phyloP scores from a whole-genome alignment of 2,888 invertebrate species.

The Cheilosia scutellata region DNA sequence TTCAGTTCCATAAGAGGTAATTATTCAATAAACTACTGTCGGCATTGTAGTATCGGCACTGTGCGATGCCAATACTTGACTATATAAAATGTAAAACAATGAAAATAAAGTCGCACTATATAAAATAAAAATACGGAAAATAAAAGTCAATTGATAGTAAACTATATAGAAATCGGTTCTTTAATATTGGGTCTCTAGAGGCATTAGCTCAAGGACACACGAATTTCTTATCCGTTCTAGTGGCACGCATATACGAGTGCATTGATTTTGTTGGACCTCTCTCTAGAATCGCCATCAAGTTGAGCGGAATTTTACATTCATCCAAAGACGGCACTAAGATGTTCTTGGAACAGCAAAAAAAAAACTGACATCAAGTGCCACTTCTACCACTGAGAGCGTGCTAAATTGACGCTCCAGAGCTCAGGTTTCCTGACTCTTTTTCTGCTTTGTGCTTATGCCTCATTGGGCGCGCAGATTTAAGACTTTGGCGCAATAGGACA shows the following conservation, averaged over 20 bases:
- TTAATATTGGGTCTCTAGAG: too few species aligned
- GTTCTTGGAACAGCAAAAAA: neutral
- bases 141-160: too few species aligned
- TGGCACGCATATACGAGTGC: neutral
- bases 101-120: too few species aligned
- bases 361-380: conserved; percentile 35
- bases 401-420: conserved; percentile 50
- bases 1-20: too few species aligned
- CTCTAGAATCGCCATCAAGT: neutral
- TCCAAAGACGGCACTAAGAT: neutral
- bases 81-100: too few species aligned
- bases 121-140: too few species aligned
- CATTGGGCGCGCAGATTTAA: conserved; percentile 58
- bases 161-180: too few species aligned
- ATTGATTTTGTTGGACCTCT: neutral
- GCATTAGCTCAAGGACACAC: too few species aligned
- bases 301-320: neutral
- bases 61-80: too few species aligned
- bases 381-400: conserved; percentile 41
- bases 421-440: conserved; percentile 41
- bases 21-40: too few species aligned
- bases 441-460: neutral
- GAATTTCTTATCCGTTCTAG: too few species aligned
- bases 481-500: conserved; percentile 62
- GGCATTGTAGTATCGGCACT: too few species aligned